Percentiles rank a stretch among this genome's conserved stretches.
phyloP scores from a whole-genome alignment of 2,888 invertebrate species.

The Trachelus troglodyta region DNA sequence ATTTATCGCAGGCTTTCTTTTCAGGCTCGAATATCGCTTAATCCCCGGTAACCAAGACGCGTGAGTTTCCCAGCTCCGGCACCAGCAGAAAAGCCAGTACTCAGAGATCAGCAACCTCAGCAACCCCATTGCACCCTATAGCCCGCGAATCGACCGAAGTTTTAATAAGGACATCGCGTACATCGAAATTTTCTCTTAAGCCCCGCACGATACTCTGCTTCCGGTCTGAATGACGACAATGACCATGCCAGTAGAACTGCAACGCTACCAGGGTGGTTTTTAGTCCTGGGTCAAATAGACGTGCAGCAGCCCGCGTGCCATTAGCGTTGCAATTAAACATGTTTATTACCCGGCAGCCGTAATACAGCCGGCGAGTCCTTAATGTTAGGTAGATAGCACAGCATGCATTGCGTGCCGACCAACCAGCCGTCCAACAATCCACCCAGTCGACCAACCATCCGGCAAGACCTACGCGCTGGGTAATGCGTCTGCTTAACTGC shows the following conservation, averaged over 20 bases:
- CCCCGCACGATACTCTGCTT: slow-evolving; percentile 17
- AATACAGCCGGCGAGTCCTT: slow-evolving; percentile 43
- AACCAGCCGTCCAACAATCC: slow-evolving; percentile 6
- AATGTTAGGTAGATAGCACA: slow-evolving; percentile 41
- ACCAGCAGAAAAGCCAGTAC: not conserved
- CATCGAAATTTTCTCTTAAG: slow-evolving; percentile 36
- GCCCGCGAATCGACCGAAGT: slow-evolving; percentile 32
- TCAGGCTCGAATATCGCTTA: not conserved
- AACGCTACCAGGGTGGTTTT: slow-evolving; percentile 11
- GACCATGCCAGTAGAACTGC: slow-evolving; percentile 9
- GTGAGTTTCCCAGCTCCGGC: slow-evolving; percentile 34
- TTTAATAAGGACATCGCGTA: slow-evolving; percentile 29
- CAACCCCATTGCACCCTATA: slow-evolving; percentile 10
- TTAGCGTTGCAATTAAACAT: slow-evolving; percentile 55
- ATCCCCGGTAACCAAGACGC: slow-evolving; percentile 38
- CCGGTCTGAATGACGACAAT: not conserved
- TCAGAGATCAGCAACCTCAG: slow-evolving; percentile 19
- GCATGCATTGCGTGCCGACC: slow-evolving; percentile 42
- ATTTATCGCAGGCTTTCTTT: not conserved
- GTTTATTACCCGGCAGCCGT: slow-evolving; percentile 49
- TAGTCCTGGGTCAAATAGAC: slow-evolving; percentile 12
- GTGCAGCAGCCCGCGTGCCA: slow-evolving; percentile 35
- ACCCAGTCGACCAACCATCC: not conserved
- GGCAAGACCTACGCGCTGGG: not conserved
- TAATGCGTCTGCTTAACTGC: not conserved